Conservation (phyloP, 2,113 vertebrate genomes). For the Turdus rufiventris region DNA sequence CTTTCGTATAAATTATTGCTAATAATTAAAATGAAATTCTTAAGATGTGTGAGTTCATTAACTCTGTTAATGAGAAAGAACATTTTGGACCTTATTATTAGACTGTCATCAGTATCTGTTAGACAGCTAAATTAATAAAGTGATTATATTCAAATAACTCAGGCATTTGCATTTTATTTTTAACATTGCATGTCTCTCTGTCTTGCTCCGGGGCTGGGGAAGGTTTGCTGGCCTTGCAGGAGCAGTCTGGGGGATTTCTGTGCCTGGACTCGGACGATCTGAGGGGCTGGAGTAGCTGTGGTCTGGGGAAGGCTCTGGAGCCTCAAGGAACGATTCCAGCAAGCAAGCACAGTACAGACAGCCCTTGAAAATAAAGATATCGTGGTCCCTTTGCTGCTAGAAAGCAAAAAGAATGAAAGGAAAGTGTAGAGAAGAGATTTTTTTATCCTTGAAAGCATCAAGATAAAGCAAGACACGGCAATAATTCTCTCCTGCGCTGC, state of each 20-base stretch:
- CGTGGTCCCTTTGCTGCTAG: background rate
- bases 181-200: background rate
- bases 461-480: background rate
- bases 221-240: background rate
- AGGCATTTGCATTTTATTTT: slow-evolving; percentile 58
- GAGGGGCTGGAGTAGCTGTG: background rate
- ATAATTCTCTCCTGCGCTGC: background rate
- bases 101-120: slow-evolving; percentile 43
- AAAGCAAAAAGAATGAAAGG: background rate
- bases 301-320: background rate
- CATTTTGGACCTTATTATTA: slow-evolving; percentile 58
- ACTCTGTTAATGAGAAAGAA: slow-evolving; percentile 61
- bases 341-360: background rate
- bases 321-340: background rate
- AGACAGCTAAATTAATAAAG: slow-evolving; percentile 53
- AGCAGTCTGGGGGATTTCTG: background rate
- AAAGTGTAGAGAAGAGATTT: background rate
- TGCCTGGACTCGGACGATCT: background rate
- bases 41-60: slow-evolving; percentile 60
- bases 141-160: slow-evolving; percentile 56
- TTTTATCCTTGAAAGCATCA: slow-evolving; percentile 2
- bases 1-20: slow-evolving; percentile 40
- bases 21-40: slow-evolving; percentile 63
- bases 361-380: background rate
- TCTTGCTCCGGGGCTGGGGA: background rate